Conservation (phyloP, 2,113 vertebrate genomes). For the Python bivittatus region DNA sequence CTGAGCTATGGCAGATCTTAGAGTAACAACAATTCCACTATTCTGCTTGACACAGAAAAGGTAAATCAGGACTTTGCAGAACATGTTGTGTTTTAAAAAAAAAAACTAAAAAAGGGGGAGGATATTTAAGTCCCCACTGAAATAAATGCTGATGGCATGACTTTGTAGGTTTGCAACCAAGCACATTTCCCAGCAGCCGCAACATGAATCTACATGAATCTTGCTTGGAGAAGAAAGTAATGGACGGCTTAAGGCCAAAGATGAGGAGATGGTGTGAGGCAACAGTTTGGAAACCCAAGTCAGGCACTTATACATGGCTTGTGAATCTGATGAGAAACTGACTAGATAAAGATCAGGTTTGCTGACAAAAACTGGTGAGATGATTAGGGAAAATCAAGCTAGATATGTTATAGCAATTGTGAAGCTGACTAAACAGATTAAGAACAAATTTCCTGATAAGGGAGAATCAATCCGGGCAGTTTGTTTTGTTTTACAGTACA, state of each 20-base stretch:
- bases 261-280: background rate
- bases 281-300: background rate
- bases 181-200: background rate
- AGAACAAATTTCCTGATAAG: background rate
- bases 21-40: background rate
- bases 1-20: background rate
- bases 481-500: background rate
- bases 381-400: background rate
- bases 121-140: background rate
- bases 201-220: background rate
- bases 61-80: background rate
- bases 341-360: background rate
- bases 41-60: background rate
- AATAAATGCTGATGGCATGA: background rate
- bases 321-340: background rate
- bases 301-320: background rate
- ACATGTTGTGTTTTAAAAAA: no score
- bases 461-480: background rate
- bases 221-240: background rate
- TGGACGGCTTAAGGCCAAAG: background rate
- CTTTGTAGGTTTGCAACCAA: background rate
- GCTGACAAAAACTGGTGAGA: background rate
- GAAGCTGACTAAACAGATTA: background rate
- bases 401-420: background rate
- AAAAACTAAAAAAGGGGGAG: background rate